phyloP scores from a whole-genome alignment of 2,888 invertebrate genomes.

The Dryocosmus kuriphilus region DNA sequence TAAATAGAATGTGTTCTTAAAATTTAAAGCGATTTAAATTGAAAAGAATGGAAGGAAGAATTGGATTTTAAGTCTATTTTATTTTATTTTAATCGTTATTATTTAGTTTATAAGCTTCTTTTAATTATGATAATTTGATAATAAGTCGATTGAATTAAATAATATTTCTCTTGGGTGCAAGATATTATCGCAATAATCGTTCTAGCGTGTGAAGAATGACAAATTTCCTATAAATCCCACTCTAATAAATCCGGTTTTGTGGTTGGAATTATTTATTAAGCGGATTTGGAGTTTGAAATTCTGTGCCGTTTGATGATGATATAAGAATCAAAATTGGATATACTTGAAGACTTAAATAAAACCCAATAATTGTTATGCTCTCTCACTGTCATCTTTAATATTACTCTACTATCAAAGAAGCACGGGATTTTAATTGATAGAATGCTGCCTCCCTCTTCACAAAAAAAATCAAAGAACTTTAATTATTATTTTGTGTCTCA shows the following conservation, averaged over 20 bases:
- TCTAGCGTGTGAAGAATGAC: too few relatives aligned
- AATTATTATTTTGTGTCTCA: neutral
- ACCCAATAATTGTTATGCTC: neutral
- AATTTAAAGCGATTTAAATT: too few relatives aligned
- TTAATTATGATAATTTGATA: too few relatives aligned
- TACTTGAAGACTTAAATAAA: neutral
- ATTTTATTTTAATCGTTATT: too few relatives aligned
- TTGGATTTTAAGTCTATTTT: too few relatives aligned
- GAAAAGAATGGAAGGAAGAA: too few relatives aligned
- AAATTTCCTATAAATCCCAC: neutral
- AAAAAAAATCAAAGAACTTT: neutral
- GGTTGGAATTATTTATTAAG: neutral
- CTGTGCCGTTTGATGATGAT: neutral
- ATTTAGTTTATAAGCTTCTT: too few relatives aligned
- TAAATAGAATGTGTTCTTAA: too few relatives aligned
- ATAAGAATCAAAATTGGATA: neutral
- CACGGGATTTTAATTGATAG: neutral
- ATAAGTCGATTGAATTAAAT: too few relatives aligned
- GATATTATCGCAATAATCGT: too few relatives aligned
- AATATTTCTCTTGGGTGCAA: too few relatives aligned
- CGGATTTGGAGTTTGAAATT: slow-evolving; percentile 8
- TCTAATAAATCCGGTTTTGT: neutral
- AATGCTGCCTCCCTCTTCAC: neutral
- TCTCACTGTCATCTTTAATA: neutral
- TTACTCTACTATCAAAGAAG: neutral